A percentile compares a stretch with the other conserved stretches of the same genome.
These are phyloP conservation scores for Gambusia holbrooki DNA, from an alignment of 2,113 vertebrate species.

Conservation along the genomic window DNA sequence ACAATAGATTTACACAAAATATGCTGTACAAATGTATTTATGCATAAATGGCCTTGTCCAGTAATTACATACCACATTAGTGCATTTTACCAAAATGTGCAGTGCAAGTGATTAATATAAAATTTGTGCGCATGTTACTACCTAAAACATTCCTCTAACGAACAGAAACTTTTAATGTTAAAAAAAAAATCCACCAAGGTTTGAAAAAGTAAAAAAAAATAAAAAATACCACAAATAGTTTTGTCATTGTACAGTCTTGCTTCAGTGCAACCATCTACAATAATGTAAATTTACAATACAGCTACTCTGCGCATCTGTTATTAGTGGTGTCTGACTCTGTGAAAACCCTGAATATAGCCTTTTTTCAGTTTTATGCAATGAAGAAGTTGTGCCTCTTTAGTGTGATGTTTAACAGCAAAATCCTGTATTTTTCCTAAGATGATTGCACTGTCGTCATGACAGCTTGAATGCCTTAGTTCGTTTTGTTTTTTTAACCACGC, in stretches of 20 bases:
- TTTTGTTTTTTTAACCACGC: slow-evolving; percentile 25
- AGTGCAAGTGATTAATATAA: slow-evolving; percentile 2
- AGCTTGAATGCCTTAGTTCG: slow-evolving; percentile 20
- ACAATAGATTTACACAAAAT: slow-evolving; percentile 14
- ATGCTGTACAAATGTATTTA: slow-evolving; percentile 11
- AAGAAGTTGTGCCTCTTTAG: slow-evolving; percentile 66
- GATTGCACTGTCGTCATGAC: slow-evolving; percentile 73
- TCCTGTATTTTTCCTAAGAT: slow-evolving; percentile 63
- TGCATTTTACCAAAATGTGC: slow-evolving; percentile 5
- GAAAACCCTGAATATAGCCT: slow-evolving; percentile 51
- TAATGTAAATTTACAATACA: slow-evolving; percentile 61
- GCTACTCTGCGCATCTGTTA: slow-evolving; percentile 64
- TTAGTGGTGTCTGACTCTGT: slow-evolving; percentile 47
- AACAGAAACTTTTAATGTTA: slow-evolving; percentile 9
- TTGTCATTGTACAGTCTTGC: slow-evolving; percentile 54
- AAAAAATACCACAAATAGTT: slow-evolving; percentile 23
- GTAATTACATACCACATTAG: slow-evolving; percentile 10
- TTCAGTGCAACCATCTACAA: slow-evolving; percentile 49
- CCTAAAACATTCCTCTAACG: slow-evolving; percentile 5
- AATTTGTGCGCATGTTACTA: slow-evolving; percentile 32
- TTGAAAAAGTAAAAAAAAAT: slow-evolving; percentile 26
- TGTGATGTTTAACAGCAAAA: slow-evolving; percentile 61
- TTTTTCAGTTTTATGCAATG: slow-evolving; percentile 45
- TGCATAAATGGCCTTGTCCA: slow-evolving; percentile 6
- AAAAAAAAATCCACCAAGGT: background rate